Evolutionary conservation across 2,113 vertebrate genomes (phyloP).

Genomic region (Ptilorrhoa leucosticta): DNA sequence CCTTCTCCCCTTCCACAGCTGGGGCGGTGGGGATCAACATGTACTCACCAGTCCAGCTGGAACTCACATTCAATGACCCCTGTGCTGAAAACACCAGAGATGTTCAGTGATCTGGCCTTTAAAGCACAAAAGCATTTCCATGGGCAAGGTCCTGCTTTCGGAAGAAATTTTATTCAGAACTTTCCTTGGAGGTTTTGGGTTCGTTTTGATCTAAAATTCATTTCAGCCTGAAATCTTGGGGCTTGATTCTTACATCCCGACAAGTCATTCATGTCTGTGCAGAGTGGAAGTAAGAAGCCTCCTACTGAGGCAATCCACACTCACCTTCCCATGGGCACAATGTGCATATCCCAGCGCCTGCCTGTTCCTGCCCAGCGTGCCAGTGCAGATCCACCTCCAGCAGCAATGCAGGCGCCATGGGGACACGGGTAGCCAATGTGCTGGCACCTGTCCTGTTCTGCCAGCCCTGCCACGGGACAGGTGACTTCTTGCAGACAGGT

Average conservation of each 20-base stretch:
- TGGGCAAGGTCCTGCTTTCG: background rate
- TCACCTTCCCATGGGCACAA: background rate
- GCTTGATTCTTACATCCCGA: background rate
- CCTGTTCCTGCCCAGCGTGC: background rate
- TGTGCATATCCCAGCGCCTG: background rate
- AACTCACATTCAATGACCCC: background rate
- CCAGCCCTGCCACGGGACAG: background rate
- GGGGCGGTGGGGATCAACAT: background rate
- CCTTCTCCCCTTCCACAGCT: background rate
- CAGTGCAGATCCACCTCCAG: background rate
- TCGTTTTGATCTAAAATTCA: background rate
- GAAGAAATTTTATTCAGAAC: background rate
- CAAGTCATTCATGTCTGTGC: background rate
- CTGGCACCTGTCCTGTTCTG: background rate
- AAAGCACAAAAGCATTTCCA: background rate
- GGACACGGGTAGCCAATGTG: fast-evolving
- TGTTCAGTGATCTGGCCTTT: background rate
- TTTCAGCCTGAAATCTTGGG: background rate
- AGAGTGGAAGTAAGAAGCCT: background rate
- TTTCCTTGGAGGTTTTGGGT: background rate
- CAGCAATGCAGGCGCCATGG: fast-evolving
- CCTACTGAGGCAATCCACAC: background rate
- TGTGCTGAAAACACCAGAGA: background rate
- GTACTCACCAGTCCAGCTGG: background rate
- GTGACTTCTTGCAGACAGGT: background rate